A percentile compares a stretch with the other conserved stretches of the same genome.
phyloP scores from a whole-genome alignment of 2,797 vertebrate genomes.

The Aldrovandia affinis region DNA sequence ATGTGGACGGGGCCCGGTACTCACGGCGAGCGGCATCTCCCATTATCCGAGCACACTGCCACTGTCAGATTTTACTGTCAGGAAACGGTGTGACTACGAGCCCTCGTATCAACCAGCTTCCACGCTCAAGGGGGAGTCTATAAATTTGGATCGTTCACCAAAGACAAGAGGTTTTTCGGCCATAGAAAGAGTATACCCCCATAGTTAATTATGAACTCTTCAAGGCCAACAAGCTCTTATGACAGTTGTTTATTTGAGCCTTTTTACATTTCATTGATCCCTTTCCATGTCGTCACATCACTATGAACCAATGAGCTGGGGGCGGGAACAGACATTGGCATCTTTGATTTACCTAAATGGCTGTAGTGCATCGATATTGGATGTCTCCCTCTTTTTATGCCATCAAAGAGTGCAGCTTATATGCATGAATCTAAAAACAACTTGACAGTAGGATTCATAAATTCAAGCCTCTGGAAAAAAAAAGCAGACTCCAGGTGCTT shows the following conservation, averaged over 20 bases:
- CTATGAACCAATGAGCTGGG: background rate
- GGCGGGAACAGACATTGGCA: background rate
- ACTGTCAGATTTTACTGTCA: slow-evolving; percentile 42
- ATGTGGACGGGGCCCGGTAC: background rate
- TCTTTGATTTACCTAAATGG: background rate
- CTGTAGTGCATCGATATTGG: background rate
- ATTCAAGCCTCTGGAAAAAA: background rate
- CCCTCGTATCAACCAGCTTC: slow-evolving; percentile 2
- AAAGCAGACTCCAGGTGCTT: background rate
- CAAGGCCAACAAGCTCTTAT: background rate
- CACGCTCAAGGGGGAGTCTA: slow-evolving; percentile 12
- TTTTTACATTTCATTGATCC: background rate
- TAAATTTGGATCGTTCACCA: slow-evolving; percentile 34
- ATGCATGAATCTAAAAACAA: background rate
- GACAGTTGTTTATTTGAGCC: background rate
- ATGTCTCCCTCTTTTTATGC: background rate
- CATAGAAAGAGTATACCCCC: slow-evolving; percentile 11
- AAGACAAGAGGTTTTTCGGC: background rate
- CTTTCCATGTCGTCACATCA: background rate
- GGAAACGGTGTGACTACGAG: slow-evolving; percentile 41
- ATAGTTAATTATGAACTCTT: slow-evolving; percentile 24
- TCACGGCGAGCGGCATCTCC: slow-evolving; percentile 15
- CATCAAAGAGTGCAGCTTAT: background rate
- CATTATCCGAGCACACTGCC: slow-evolving; percentile 23
- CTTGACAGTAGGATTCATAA: background rate